Base-by-base conservation (phyloP, 1,140 invertebrate genomes). In the Caenorhabditis latens region DNA sequence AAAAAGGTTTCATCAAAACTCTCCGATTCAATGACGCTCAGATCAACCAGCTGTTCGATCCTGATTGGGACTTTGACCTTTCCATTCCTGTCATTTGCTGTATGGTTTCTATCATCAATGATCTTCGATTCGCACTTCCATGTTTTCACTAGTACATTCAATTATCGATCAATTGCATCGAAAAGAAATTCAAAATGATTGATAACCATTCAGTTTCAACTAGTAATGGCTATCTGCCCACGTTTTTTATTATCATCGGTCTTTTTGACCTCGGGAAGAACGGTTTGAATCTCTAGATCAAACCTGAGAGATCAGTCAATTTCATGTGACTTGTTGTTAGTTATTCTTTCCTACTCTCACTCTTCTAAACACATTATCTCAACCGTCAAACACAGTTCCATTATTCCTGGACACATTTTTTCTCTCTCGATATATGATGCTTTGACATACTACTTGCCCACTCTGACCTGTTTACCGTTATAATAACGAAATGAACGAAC, bases 291-390 rank as follows among this genome's bases (percentile, higher is more conserved):
- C 43, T 50, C 24, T 13, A 79, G 46, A 79, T 79, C 71, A 79
- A 79, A 79, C 71, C 53, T 50, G n/a, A 53, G 11, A 79, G 71
- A 50, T 79, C 71, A 79, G 9, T 79, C n/a, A 9, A n/a, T 13
- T 13, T 11, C 71, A 48, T 48, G 71, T 50, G 71, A 50, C n/a
- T 21, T 71, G 67, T 79, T 79, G 43, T 79, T 79, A 79, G 43
- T 79, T 50, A 53, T 48, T 53, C 46, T 79, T 79, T n/a, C 46
- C 50, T 46, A 5, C n/a, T 1, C 16, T 19, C 21, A 14, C 40
- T 11, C n/a, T 19, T 32, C 1, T 46, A 19, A 16, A 46, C 40
- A 6, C n/a, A 32, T 79, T 79, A n/a, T 50, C 19, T 8, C 11
- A 50, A 46, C 14, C 11, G 50, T 79, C 40, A 14, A 19, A 14